A percentile compares a stretch with the other conserved stretches of the same genome.
Conservation (phyloP, 1,140 invertebrate genomes). For the Zaprionus nigranus region DNA sequence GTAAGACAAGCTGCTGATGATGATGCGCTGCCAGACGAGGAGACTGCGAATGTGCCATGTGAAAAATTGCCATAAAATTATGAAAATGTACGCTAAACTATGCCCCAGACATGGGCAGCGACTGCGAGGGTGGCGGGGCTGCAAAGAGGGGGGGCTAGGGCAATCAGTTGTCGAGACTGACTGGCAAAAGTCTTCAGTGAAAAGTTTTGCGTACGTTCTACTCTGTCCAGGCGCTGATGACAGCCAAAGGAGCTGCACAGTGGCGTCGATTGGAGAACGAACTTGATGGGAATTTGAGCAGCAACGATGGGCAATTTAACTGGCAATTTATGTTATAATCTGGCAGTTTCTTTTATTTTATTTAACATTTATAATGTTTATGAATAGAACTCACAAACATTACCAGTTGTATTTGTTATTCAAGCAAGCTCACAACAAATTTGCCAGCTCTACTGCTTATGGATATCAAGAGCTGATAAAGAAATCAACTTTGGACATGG, state of each 20-base stretch:
- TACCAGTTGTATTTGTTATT: neutral
- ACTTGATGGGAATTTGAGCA: neutral
- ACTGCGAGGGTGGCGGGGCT: neutral
- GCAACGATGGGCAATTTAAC: neutral
- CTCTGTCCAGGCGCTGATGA: slow-evolving; percentile 13
- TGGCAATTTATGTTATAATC: neutral
- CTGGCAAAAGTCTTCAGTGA: slow-evolving; percentile 15
- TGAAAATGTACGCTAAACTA: slow-evolving; percentile 78
- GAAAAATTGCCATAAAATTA: slow-evolving; percentile 82
- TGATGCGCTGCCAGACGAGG: slow-evolving; percentile 2
- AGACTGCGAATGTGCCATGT: slow-evolving; percentile 63
- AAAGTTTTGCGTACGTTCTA: slow-evolving; percentile 27
- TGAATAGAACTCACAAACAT: neutral
- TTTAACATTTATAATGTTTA: no score
- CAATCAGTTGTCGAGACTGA: slow-evolving; percentile 23
- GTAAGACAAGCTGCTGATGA: slow-evolving; percentile 24
- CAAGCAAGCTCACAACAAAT: neutral
- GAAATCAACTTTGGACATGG: neutral
- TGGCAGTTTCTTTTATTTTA: no score
- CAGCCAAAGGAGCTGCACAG: slow-evolving; percentile 18
- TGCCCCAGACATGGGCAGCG: slow-evolving; percentile 23
- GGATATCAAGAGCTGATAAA: neutral
- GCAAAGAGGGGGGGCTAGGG: neutral
- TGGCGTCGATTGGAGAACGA: neutral
- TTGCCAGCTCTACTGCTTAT: neutral